Percentiles rank a stretch among this genome's conserved stretches.
Evolutionary conservation across 2,797 vertebrate genomes (phyloP).

Genomic region (Cheracebus regulus): DNA sequence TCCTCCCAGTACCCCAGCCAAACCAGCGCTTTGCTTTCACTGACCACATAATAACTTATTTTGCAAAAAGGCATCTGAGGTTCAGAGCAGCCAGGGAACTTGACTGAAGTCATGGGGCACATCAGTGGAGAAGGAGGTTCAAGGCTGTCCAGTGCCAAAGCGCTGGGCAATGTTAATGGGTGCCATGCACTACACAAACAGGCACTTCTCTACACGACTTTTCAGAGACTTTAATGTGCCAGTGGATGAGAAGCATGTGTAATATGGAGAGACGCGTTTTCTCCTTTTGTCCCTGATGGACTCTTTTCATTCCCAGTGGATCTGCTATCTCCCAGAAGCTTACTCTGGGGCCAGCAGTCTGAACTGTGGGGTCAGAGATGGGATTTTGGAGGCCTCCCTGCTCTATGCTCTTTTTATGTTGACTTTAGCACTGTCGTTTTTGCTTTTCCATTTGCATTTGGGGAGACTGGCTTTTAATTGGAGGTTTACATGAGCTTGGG

Average conservation of each 20-base stretch:
- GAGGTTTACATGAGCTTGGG: not conserved
- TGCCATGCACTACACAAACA: not conserved
- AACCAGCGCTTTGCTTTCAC: not conserved
- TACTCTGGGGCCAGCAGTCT: not conserved
- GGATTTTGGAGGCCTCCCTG: not conserved
- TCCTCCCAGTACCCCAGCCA: not conserved
- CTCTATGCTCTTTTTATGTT: not conserved
- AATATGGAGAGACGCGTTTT: not conserved
- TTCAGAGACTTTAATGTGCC: not conserved
- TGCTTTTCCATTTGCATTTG: not conserved
- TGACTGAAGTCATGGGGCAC: not conserved
- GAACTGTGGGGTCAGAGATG: not conserved
- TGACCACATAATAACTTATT: not conserved
- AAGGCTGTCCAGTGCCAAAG: not conserved
- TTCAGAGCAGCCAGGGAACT: not conserved
- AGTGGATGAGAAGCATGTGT: accelerated
- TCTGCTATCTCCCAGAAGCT: not conserved
- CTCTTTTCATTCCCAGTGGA: not conserved
- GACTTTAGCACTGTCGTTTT: not conserved
- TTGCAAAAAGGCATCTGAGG: not conserved
- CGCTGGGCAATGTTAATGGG: not conserved
- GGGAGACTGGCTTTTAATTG: not conserved
- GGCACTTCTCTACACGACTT: not conserved
- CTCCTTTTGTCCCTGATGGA: not conserved
- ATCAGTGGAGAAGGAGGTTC: not conserved